Evolutionary conservation across 1,140 invertebrate species (phyloP).

Genomic region (Cecropterus lyciades): DNA sequence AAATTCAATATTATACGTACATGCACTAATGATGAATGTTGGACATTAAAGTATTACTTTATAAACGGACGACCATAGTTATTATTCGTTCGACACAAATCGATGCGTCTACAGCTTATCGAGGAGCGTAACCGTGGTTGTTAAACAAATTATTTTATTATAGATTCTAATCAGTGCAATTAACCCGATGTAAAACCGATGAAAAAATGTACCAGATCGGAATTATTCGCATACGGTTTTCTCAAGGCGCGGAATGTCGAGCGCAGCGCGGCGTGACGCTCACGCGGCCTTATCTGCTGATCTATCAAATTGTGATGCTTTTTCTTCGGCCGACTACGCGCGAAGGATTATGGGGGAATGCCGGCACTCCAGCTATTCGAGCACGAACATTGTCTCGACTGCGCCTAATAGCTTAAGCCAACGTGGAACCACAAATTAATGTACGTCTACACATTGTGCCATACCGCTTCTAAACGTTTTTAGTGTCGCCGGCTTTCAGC

Average conservation of each 20-base stretch:
- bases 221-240: constrained; percentile 61
- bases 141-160: constrained; percentile 65
- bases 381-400: constrained; percentile 31
- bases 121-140: constrained; percentile 32
- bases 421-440: constrained; percentile 18
- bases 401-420: constrained; percentile 35
- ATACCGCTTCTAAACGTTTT: not conserved
- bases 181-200: constrained; percentile 53
- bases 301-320: constrained; percentile 63
- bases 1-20: too few species aligned
- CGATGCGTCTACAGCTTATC: not conserved
- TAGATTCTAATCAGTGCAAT: constrained; percentile 58
- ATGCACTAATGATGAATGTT: too few species aligned
- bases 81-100: not conserved
- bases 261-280: constrained; percentile 53
- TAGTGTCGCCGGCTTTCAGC: too few species aligned
- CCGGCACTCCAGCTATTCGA: constrained; percentile 41
- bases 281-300: constrained; percentile 48
- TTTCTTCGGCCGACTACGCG: constrained; percentile 54
- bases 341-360: constrained; percentile 52
- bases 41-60: too few species aligned
- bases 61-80: not conserved
- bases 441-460: not conserved
- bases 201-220: constrained; percentile 55
- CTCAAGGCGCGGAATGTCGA: constrained; percentile 53